Percentiles rank a stretch among this genome's conserved stretches.
Conservation (phyloP, 2,797 vertebrate species). For the Xenentodon cancila region DNA sequence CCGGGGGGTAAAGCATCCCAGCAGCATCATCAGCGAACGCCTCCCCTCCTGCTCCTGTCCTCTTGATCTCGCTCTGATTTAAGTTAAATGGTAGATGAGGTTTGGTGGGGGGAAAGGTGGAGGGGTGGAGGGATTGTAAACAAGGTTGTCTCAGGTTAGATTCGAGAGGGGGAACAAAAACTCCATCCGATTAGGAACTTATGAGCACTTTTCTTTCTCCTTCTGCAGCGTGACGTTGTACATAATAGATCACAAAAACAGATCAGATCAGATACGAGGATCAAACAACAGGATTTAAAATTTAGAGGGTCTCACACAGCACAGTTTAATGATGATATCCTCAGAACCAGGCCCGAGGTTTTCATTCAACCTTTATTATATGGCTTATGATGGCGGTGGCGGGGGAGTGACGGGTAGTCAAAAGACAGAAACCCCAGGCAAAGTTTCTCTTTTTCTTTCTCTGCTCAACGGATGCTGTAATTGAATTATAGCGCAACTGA, state of each 20-base stretch:
- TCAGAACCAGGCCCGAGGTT: conserved; percentile 41
- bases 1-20: background rate
- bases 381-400: conserved; percentile 28
- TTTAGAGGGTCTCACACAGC: conserved; percentile 50
- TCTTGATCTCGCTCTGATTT: conserved; percentile 38
- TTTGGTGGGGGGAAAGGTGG: conserved; percentile 7
- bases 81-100: conserved; percentile 42
- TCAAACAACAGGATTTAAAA: conserved; percentile 73
- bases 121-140: background rate
- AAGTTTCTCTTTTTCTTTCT: conserved; percentile 55
- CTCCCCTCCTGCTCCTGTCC: conserved; percentile 11
- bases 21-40: conserved; percentile 23
- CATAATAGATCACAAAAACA: conserved; percentile 83
- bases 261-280: conserved; percentile 74
- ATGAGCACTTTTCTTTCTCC: conserved; percentile 15
- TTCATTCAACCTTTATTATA: conserved; percentile 39
- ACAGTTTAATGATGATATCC: conserved; percentile 77
- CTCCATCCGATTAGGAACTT: conserved; percentile 30
- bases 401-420: conserved; percentile 34
- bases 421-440: conserved; percentile 59
- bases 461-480: conserved; percentile 56
- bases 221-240: conserved; percentile 44
- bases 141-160: conserved; percentile 15
- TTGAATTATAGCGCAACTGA: conserved; percentile 68
- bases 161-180: conserved; percentile 13